Conservation (phyloP, 1,140 invertebrate genomes). For the Drosophila burlai region DNA sequence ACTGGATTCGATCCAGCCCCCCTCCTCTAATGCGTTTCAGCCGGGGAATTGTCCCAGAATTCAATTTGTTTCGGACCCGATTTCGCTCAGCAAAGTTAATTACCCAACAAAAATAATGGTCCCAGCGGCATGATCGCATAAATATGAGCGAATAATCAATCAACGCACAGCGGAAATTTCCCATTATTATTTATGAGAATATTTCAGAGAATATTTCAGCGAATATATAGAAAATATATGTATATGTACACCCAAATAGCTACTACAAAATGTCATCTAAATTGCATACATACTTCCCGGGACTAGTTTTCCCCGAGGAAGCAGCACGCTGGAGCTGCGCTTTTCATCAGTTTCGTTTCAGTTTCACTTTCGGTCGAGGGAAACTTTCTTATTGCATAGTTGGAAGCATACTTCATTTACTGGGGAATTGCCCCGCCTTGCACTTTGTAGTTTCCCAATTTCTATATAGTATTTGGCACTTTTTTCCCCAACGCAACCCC, state of each 20-base stretch:
- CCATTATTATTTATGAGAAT: conserved; percentile 1
- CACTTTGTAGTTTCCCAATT: conserved; percentile 50
- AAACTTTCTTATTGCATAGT: conserved; percentile 41
- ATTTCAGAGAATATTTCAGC: not conserved
- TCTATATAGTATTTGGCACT: conserved; percentile 64
- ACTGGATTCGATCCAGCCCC: not conserved
- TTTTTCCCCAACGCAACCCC: not conserved
- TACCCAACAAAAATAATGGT: conserved; percentile 15
- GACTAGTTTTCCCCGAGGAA: not conserved
- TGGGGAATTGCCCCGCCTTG: conserved; percentile 25
- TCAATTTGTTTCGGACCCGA: conserved; percentile 43
- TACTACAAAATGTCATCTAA: not conserved
- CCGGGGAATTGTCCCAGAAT: conserved; percentile 29
- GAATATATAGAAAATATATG: too few relatives aligned
- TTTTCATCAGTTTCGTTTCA: conserved; percentile 24
- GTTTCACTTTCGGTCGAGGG: conserved; percentile 33
- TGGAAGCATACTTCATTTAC: conserved; percentile 60
- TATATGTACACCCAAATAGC: too few relatives aligned
- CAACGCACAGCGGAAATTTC: not conserved
- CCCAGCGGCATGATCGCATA: conserved; percentile 24
- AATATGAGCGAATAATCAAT: conserved; percentile 35
- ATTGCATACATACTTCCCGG: not conserved
- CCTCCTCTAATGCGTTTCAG: conserved; percentile 19
- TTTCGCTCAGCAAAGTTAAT: conserved; percentile 36
- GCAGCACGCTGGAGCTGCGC: not conserved